These are phyloP conservation scores for Threskiornis aethiopicus DNA, from an alignment of 2,797 vertebrate species.

Conservation along the genomic window DNA sequence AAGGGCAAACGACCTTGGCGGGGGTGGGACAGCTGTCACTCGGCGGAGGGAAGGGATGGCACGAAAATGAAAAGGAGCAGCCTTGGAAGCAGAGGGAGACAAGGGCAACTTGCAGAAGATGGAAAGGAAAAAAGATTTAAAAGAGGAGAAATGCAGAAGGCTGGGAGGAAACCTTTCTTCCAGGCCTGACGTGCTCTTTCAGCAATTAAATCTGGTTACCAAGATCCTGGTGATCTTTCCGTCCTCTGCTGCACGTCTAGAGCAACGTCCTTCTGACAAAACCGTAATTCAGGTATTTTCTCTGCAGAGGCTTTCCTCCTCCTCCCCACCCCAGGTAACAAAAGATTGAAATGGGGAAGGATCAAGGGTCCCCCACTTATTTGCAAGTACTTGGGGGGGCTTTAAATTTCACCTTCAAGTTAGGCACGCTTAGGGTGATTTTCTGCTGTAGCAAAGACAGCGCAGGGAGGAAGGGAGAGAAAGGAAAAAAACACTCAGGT, in stretches of 20 bases:
- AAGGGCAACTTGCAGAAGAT: not conserved
- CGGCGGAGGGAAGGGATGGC: not conserved
- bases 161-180: not conserved
- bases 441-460: not conserved
- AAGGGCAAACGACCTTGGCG: constrained; percentile 7
- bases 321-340: not conserved
- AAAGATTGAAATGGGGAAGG: not conserved
- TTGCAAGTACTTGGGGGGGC: not conserved
- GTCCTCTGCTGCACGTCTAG: not conserved
- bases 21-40: constrained; percentile 58
- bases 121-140: not conserved
- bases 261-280: not conserved
- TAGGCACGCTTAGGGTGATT: not conserved
- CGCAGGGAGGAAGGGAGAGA: not conserved
- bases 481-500: not conserved
- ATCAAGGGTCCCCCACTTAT: not conserved
- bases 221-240: not conserved
- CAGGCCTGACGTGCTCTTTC: not conserved
- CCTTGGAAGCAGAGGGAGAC: not conserved
- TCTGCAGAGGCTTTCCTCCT: not conserved
- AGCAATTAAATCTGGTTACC: not conserved
- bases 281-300: not conserved
- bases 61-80: not conserved
- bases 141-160: not conserved
- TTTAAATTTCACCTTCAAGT: not conserved